Evolutionary conservation across 2,888 invertebrate genomes (phyloP).

Genomic region (Sesia bembeciformis): DNA sequence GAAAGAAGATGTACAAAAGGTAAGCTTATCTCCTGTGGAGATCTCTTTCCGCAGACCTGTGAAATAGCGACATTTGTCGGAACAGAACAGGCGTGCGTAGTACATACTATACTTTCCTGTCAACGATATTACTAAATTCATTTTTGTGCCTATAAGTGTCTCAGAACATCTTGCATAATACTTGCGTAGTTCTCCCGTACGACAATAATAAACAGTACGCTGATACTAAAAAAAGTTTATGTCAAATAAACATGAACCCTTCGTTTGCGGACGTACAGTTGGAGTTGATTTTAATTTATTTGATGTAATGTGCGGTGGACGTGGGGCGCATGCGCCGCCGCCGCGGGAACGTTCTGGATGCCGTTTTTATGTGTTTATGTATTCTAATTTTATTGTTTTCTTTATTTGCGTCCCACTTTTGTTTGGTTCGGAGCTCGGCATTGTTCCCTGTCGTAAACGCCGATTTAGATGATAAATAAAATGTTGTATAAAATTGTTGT

Average conservation of each 20-base stretch:
- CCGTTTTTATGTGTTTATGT: conserved; percentile 72
- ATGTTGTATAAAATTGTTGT: conserved; percentile 48
- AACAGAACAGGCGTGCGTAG: too few relatives aligned
- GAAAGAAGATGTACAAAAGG: too few relatives aligned
- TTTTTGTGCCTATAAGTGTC: background rate
- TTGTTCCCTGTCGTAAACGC: conserved; percentile 71
- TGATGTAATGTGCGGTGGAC: conserved; percentile 40
- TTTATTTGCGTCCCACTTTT: conserved; percentile 75
- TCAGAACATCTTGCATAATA: background rate
- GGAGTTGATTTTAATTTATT: conserved; percentile 48
- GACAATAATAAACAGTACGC: background rate
- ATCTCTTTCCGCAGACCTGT: too few relatives aligned
- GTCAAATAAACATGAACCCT: conserved; percentile 29
- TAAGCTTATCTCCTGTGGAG: too few relatives aligned
- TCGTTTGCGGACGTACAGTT: conserved; percentile 16
- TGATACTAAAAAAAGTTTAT: conserved; percentile 24
- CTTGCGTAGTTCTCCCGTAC: background rate
- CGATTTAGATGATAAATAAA: conserved; percentile 74
- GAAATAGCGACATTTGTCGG: too few relatives aligned
- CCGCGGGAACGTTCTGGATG: conserved; percentile 55
- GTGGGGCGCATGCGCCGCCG: conserved; percentile 46
- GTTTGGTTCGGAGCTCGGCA: conserved; percentile 68
- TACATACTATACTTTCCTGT: too few relatives aligned
- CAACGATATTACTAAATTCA: too few relatives aligned
- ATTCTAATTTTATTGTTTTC: conserved; percentile 75